Evolutionary conservation across 2,113 vertebrate genomes (phyloP).

Genomic region (Halichoeres trimaculatus): DNA sequence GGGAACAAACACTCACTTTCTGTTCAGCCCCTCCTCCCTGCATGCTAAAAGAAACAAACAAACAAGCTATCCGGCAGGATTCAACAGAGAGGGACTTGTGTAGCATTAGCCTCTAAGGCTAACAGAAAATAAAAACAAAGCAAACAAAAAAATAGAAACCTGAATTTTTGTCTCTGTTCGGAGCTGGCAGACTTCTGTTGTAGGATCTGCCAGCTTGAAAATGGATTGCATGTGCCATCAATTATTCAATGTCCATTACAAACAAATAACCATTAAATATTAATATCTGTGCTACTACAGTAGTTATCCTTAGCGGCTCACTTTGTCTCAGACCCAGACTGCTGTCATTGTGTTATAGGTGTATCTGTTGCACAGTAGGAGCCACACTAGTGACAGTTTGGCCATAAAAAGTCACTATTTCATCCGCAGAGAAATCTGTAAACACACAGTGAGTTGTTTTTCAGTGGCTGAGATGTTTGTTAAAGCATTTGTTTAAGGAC

Average conservation of each 20-base stretch:
- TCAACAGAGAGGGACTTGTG: slow-evolving; percentile 73
- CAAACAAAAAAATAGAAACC: slow-evolving; percentile 11
- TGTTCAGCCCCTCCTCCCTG: slow-evolving; percentile 34
- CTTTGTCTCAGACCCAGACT: slow-evolving; percentile 51
- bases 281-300: slow-evolving; percentile 68
- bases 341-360: slow-evolving; percentile 27
- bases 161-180: slow-evolving; percentile 40
- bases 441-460: background rate
- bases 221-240: slow-evolving; percentile 81
- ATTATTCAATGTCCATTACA: slow-evolving; percentile 84
- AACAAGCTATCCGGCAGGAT: slow-evolving; percentile 53
- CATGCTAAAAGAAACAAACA: slow-evolving; percentile 70
- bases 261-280: slow-evolving; percentile 82
- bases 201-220: slow-evolving; percentile 69
- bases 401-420: background rate
- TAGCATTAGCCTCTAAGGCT: slow-evolving; percentile 68
- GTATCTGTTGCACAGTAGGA: slow-evolving; percentile 33
- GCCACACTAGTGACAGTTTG: too few species aligned
- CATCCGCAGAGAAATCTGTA: background rate
- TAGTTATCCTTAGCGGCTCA: slow-evolving; percentile 57
- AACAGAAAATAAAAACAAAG: slow-evolving; percentile 55
- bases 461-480: background rate
- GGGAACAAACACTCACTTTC: slow-evolving; percentile 63
- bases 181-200: slow-evolving; percentile 38
- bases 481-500: slow-evolving; percentile 41